Conservation (phyloP, 2,797 vertebrate species). For the Catharus ustulatus region DNA sequence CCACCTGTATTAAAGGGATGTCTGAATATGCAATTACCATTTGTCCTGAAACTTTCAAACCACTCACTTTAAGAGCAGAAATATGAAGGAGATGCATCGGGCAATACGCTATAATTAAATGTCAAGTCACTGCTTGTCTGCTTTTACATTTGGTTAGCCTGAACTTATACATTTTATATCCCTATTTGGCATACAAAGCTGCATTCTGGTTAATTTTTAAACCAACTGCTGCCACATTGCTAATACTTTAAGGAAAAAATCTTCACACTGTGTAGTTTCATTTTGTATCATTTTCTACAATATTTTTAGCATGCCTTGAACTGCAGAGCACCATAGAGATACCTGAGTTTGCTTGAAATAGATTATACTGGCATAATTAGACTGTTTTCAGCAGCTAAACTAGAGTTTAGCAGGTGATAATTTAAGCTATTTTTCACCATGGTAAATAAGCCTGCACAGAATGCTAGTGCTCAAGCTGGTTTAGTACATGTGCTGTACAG, state of each 20-base stretch:
- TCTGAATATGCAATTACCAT: background rate
- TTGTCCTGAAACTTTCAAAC: conserved; percentile 9
- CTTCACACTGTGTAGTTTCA: background rate
- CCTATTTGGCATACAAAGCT: background rate
- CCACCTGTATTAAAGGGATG: background rate
- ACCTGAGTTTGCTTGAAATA: conserved; percentile 16
- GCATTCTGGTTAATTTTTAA: conserved; percentile 30
- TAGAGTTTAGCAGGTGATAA: conserved; percentile 37
- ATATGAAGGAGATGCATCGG: background rate
- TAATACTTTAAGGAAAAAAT: background rate
- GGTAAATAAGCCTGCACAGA: conserved; percentile 42
- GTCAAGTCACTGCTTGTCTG: conserved; percentile 14
- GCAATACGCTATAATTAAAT: background rate
- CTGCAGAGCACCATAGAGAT: background rate
- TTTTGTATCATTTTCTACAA: background rate
- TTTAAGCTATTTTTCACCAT: conserved; percentile 51
- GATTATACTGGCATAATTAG: conserved; percentile 22
- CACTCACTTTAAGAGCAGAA: background rate
- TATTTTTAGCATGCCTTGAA: conserved; percentile 12
- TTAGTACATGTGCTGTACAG: background rate
- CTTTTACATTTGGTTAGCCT: background rate
- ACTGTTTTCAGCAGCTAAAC: conserved; percentile 40
- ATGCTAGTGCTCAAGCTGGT: background rate
- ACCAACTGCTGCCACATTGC: background rate
- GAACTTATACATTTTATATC: background rate